Base-by-base conservation (phyloP, 2,113 vertebrate genomes). In the Plecotus auritus region DNA sequence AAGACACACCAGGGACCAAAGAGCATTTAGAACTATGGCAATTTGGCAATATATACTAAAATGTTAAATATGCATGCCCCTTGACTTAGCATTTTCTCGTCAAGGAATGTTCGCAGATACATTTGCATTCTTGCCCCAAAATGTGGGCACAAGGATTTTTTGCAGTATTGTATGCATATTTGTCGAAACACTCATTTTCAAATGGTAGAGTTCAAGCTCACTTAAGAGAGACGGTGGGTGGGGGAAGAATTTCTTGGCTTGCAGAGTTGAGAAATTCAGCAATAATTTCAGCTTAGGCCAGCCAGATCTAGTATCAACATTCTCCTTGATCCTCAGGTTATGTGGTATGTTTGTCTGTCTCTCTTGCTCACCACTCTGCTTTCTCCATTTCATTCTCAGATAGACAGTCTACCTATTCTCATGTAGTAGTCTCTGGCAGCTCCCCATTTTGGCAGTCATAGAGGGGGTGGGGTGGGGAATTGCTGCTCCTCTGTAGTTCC, bases 331-430 rank as follows among this genome's bases (percentile, higher is more conserved):
- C 56, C 66, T 73, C 32, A 66, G 47, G 26, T 61, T n/a, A n/a
- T 35, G 14, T 54, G 23, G 23, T 74, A 3, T 69, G 12, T 59
- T 56, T 81, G 16, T 45, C 35, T 49, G 8, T 83, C 56, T 73
- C 37, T 77, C n/a, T 67, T 66, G 83, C 66, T 81, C 45, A 47
- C 13, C 45, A 26, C 40, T 90, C n/a, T 47, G 30, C 67, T 76
- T 93, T 93, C 17, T 76, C 47, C 76, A 20, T 78, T 90, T 82
- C 61, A 42, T 90, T 90, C 51, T 93, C 81, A 76, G 9, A n/a
- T 78, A 88, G 49, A 40, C 61, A 40, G 30, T 88, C 69, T 82
- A 1, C 84, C 49, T 77, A 0, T 73, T 88, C 35, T 40, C 69
- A 26, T 49, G 22, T 85, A 30, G 12, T 81, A 4, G 35, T 72